phyloP scores from a whole-genome alignment of 2,888 invertebrate species.

The Dorcus hopei region DNA sequence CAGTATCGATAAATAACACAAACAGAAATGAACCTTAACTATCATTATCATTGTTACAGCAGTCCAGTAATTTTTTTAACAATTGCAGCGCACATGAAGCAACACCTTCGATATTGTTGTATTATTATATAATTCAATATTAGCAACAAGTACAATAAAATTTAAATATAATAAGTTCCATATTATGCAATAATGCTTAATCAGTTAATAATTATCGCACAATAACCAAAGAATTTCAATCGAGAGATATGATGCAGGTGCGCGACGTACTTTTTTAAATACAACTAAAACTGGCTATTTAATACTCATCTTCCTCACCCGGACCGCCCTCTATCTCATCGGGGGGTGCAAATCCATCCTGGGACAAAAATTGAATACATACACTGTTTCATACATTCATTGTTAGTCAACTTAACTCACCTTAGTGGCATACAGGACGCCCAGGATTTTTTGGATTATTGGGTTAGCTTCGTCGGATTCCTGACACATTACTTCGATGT shows the following conservation, averaged over 20 bases:
- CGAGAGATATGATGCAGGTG: constrained; percentile 9
- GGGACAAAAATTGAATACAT: constrained; percentile 42
- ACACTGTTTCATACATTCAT: constrained; percentile 4
- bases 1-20: constrained; percentile 12
- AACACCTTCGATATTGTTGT: constrained; percentile 10
- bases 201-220: constrained; percentile 17
- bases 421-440: constrained; percentile 98
- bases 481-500: constrained; percentile 98
- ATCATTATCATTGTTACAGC: constrained; percentile 1
- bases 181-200: constrained; percentile 19
- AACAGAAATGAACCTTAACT: constrained; percentile 20
- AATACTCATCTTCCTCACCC: constrained; percentile 73
- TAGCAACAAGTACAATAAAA: constrained; percentile 20
- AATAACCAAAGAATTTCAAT: constrained; percentile 8
- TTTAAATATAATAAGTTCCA: constrained; percentile 18
- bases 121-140: constrained; percentile 15
- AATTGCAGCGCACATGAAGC: constrained; percentile 15
- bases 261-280: constrained; percentile 9
- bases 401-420: constrained; percentile 54
- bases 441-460: constrained; percentile 86
- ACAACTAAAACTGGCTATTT: constrained; percentile 34
- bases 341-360: constrained; percentile 97
- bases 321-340: constrained; percentile 78
- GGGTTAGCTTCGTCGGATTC: constrained; percentile 82
- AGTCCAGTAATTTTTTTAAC: constrained; percentile 14